Evolutionary conservation across 2,888 invertebrate genomes (phyloP), one percentile per base, ranked within the genome.

Genomic region (Physocephala rufipes): DNA sequence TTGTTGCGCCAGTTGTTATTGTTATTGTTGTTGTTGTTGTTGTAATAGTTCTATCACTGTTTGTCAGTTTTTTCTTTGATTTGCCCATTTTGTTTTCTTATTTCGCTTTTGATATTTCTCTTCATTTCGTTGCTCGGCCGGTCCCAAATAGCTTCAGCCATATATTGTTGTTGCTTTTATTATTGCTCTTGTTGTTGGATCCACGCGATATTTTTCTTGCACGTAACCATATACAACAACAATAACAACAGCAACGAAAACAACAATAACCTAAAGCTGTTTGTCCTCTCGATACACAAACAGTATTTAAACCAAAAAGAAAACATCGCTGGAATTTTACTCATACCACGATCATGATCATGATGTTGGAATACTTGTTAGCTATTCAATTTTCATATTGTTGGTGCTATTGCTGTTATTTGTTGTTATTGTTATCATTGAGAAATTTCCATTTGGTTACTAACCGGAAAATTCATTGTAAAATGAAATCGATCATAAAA

Each of bases 251-350:
- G 9, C 2, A 2, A 19, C n/a, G n/a, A 16, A n/a, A 43, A 13
- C 62, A 36, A 1, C 19, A 36, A n/a, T 13, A 62, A 19, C n/a
- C 62, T 36, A 21, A 36, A n/a, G 62, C 15, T 21, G 53, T 13
- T 53, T 45, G 61, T 67, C 36, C 13, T 64, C 55, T 63, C 36
- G 63, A 70, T 73, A 76, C 74, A 73, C 68, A 74, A 74, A 76
- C 77, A 81, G 77, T 75, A 73, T 80, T 79, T 78, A 81, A n/a
- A n/a, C n/a, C n/a, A n/a, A n/a, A n/a, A n/a, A n/a, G n/a, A n/a
- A n/a, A n/a, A n/a, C n/a, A n/a, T n/a, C n/a, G n/a, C n/a, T n/a
- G 80, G 80, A 80, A 82, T 80, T 81, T 76, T 82, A 74, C 72
- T 67, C 73, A 81, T 73, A 77, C 79, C 76, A 74, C 70, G 74